Percentiles rank a stretch among this genome's conserved stretches.
These are phyloP conservation scores for Eidolon helvum DNA, from an alignment of 2,113 vertebrate species.

Conservation along the genomic window DNA sequence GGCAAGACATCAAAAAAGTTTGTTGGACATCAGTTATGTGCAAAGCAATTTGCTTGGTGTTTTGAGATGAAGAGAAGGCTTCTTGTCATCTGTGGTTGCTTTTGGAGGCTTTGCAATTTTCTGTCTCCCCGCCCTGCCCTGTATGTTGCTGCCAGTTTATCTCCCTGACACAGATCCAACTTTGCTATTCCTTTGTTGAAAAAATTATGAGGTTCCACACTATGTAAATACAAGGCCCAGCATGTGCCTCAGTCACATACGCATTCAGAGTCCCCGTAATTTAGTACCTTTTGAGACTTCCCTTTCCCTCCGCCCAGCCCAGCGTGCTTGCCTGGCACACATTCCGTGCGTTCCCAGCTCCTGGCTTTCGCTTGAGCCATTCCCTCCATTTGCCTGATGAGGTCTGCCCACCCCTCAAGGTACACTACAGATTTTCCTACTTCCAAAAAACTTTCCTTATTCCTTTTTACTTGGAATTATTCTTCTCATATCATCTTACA, in stretches of 20 bases:
- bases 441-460: neutral
- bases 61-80: neutral
- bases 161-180: neutral
- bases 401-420: neutral
- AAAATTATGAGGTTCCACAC: neutral
- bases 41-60: neutral
- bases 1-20: conserved; percentile 18
- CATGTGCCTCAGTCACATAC: neutral
- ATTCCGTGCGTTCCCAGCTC: neutral
- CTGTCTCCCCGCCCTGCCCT: neutral
- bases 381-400: neutral
- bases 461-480: neutral
- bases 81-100: neutral
- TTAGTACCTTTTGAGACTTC: neutral
- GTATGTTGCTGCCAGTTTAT: neutral
- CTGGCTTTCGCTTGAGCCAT: neutral
- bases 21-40: neutral
- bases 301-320: neutral
- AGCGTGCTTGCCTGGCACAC: neutral
- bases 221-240: neutral
- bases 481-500: neutral
- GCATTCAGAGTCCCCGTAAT: neutral
- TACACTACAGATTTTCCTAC: neutral
- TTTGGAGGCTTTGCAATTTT: neutral
- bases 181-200: conserved; percentile 12